A percentile compares a stretch with the other conserved stretches of the same genome.
phyloP scores from a whole-genome alignment of 1,140 invertebrate species.

The Liolophura sinensis region DNA sequence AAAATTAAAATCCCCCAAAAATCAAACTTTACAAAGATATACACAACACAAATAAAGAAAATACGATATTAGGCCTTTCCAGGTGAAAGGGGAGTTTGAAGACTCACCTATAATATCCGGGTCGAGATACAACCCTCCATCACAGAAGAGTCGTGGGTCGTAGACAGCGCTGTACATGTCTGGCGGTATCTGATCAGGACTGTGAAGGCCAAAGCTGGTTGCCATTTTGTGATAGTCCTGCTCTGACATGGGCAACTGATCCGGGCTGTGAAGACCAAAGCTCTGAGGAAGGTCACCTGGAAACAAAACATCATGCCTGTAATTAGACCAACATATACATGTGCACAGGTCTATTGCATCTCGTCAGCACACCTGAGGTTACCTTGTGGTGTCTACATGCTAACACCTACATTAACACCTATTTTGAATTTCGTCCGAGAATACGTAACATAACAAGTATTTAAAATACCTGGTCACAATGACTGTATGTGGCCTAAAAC shows the following conservation, averaged over 20 bases:
- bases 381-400: background rate
- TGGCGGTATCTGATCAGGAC: conserved; percentile 34
- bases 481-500: too few relatives aligned
- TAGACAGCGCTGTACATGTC: conserved; percentile 38
- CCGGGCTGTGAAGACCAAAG: conserved; percentile 84
- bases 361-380: background rate
- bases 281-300: conserved; percentile 55
- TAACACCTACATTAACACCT: background rate
- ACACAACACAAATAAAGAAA: conserved; percentile 5
- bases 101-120: conserved; percentile 78
- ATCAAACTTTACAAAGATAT: background rate
- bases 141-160: conserved; percentile 33
- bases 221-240: conserved; percentile 33
- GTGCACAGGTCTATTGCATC: background rate
- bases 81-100: too few relatives aligned
- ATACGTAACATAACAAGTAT: too few relatives aligned
- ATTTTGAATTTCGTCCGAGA: too few relatives aligned
- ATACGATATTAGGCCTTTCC: background rate
- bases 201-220: conserved; percentile 34
- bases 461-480: too few relatives aligned
- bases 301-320: background rate
- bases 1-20: too few relatives aligned
- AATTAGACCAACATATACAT: background rate
- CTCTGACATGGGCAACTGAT: conserved; percentile 61
- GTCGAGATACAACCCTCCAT: conserved; percentile 68